These are phyloP conservation scores for Styela clava DNA, from an alignment of 23 tunicate genomes.

Conservation along the genomic window DNA sequence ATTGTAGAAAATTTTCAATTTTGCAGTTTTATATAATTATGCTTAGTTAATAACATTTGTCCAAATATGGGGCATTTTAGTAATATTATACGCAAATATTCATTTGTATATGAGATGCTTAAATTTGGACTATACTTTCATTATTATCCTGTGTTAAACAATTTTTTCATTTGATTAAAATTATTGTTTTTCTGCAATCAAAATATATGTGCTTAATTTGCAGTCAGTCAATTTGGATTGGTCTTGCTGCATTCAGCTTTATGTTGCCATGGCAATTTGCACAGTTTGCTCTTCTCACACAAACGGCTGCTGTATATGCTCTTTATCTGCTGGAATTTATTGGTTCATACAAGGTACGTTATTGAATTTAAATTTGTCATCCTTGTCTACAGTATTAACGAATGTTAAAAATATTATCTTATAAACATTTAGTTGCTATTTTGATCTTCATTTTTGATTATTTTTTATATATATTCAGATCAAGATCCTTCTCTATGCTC, in stretches of 20 bases:
- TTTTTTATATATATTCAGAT: slow-evolving; percentile 36
- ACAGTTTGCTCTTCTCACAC: slow-evolving; percentile 98
- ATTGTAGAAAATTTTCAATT: no score
- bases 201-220: no score
- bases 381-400: background rate
- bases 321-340: slow-evolving; percentile 87
- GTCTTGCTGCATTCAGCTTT: slow-evolving; percentile 84
- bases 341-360: slow-evolving; percentile 92
- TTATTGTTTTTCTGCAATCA: no score
- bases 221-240: slow-evolving; percentile 72
- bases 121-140: no score
- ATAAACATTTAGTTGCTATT: background rate
- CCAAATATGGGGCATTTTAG: no score
- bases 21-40: no score
- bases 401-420: background rate
- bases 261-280: slow-evolving; percentile 99
- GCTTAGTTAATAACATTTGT: no score
- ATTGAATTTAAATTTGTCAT: no score
- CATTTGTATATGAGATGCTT: no score
- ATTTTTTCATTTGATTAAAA: no score
- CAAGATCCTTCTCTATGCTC: slow-evolving; percentile 86
- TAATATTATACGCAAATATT: no score
- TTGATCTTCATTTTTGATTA: background rate
- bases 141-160: no score
- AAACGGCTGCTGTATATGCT: slow-evolving; percentile 94